These are phyloP conservation scores for Agrotis clavis DNA, from an alignment of 2,888 invertebrate species.

Conservation along the genomic window DNA sequence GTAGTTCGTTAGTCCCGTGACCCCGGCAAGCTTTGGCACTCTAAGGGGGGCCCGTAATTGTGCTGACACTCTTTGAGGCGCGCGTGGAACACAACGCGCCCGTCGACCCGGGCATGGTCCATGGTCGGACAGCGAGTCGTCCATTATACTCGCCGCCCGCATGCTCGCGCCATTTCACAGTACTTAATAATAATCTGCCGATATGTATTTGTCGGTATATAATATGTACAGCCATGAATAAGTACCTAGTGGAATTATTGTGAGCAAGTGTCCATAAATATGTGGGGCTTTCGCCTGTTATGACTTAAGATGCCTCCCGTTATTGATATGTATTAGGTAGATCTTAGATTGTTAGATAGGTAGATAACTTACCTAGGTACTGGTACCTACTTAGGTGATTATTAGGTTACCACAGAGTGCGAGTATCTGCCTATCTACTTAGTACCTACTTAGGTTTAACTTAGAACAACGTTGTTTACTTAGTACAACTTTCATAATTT, in stretches of 20 bases:
- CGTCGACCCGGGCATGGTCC: too few species aligned
- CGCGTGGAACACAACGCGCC: too few species aligned
- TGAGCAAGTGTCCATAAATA: slow-evolving; percentile 10
- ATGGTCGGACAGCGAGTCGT: too few species aligned
- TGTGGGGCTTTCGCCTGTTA: background rate
- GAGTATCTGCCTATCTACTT: background rate
- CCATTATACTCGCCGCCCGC: too few species aligned
- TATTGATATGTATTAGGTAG: slow-evolving; percentile 7
- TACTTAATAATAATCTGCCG: background rate
- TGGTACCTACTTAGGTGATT: background rate
- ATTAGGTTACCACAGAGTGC: background rate
- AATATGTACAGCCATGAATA: slow-evolving; percentile 15
- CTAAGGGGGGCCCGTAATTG: too few species aligned
- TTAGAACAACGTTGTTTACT: background rate
- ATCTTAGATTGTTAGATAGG: too few species aligned
- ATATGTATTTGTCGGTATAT: slow-evolving; percentile 13
- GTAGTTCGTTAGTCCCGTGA: too few species aligned
- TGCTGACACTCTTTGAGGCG: too few species aligned
- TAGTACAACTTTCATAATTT: background rate
- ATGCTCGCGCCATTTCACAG: background rate
- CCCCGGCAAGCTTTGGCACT: too few species aligned
- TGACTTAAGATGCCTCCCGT: slow-evolving; percentile 7
- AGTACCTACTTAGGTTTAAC: slow-evolving; percentile 4
- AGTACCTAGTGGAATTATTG: slow-evolving; percentile 22
- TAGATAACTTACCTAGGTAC: background rate